Conservation (phyloP, 2,888 invertebrate genomes). For the Allophyes oxyacanthae region DNA sequence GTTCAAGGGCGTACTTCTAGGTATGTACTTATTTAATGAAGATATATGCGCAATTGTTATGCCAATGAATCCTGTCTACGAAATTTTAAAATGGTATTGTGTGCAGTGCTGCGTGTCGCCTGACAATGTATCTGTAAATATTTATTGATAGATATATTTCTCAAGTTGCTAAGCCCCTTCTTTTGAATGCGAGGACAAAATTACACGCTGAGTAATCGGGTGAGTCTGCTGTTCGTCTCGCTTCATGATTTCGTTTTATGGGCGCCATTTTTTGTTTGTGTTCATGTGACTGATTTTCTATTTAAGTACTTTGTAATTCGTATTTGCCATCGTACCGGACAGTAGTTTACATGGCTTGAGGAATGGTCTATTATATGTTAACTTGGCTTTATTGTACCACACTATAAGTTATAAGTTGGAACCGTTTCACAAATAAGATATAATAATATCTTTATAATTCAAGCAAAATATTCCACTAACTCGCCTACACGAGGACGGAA, state of each 20-base stretch:
- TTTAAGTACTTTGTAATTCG: slow-evolving; percentile 59
- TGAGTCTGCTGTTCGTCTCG: slow-evolving; percentile 80
- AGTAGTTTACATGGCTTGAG: slow-evolving; percentile 45
- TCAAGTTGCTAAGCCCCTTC: slow-evolving; percentile 66
- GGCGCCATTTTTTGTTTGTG: slow-evolving; percentile 72
- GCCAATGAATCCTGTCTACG: slow-evolving; percentile 72
- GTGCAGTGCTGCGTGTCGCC: slow-evolving; percentile 78
- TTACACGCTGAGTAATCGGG: slow-evolving; percentile 84
- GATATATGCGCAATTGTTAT: slow-evolving; percentile 63
- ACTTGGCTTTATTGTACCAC: slow-evolving; percentile 23
- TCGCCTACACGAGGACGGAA: slow-evolving; percentile 62
- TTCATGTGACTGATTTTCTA: slow-evolving; percentile 69
- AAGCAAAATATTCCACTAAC: slow-evolving; percentile 22
- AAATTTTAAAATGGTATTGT: slow-evolving; percentile 80
- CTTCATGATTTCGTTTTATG: slow-evolving; percentile 79
- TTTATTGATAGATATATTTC: slow-evolving; percentile 84
- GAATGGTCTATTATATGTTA: slow-evolving; percentile 39
- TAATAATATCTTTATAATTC: slow-evolving; percentile 22
- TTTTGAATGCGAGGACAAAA: slow-evolving; percentile 73
- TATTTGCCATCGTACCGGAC: slow-evolving; percentile 48
- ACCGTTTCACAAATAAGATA: slow-evolving; percentile 20
- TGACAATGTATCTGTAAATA: slow-evolving; percentile 81
- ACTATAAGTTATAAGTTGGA: slow-evolving; percentile 8
- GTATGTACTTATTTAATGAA: slow-evolving; percentile 27
- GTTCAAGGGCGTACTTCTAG: slow-evolving; percentile 36